A percentile compares a stretch with the other conserved stretches of the same genome.
phyloP scores from a whole-genome alignment of 2,797 vertebrate genomes.

The Numenius phaeopus region DNA sequence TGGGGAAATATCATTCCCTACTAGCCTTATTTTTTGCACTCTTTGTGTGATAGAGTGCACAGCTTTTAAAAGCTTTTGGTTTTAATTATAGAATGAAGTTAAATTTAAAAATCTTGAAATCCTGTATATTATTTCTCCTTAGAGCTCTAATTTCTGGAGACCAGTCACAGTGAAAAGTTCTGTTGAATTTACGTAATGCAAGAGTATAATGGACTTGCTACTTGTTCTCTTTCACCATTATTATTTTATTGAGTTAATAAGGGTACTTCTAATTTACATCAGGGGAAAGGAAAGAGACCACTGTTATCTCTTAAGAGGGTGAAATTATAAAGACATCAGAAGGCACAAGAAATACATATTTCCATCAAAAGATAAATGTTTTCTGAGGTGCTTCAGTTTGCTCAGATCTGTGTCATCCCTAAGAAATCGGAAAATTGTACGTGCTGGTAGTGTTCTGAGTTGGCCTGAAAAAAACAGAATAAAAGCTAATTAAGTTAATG shows the following conservation, averaged over 20 bases:
- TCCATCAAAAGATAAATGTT: not conserved
- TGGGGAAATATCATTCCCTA: not conserved
- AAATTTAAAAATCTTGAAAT: not conserved
- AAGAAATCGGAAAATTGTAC: not conserved
- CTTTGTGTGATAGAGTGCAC: not conserved
- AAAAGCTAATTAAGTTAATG: slow-evolving; percentile 39
- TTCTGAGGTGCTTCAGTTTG: not conserved
- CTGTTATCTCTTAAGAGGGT: not conserved
- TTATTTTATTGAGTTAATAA: slow-evolving; percentile 17
- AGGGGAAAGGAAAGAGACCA: not conserved
- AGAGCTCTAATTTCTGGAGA: not conserved
- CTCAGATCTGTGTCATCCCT: not conserved
- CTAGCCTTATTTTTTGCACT: not conserved
- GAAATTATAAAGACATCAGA: not conserved
- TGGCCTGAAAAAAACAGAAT: slow-evolving; percentile 8
- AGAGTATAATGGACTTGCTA: not conserved
- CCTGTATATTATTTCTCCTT: not conserved
- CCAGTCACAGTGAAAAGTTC: not conserved
- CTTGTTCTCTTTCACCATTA: not conserved
- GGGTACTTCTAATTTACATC: not conserved
- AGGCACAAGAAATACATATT: not conserved
- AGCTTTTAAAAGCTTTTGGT: not conserved
- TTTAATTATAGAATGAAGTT: not conserved
- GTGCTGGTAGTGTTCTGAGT: not conserved
- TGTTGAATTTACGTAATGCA: not conserved